Percentiles rank a stretch among this genome's conserved stretches.
phyloP scores from a whole-genome alignment of 1,140 invertebrate genomes.

The Drosophila triauraria region DNA sequence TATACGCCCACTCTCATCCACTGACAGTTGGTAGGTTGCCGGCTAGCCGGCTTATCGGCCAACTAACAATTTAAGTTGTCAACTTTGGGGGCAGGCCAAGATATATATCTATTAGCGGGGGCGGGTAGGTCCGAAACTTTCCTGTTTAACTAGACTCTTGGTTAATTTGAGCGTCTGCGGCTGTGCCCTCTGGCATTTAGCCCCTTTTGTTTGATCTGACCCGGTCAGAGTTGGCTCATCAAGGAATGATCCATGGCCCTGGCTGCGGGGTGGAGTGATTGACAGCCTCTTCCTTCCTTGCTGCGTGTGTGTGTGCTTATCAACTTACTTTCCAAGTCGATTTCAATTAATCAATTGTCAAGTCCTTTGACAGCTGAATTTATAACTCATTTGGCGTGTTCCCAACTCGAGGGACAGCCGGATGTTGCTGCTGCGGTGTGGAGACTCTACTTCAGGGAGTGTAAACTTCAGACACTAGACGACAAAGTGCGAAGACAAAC shows the following conservation, averaged over 20 bases:
- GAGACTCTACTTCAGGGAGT: background rate
- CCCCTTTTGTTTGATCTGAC: conserved; percentile 61
- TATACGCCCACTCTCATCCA: conserved; percentile 56
- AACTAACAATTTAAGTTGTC: conserved; percentile 81
- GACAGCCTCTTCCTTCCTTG: conserved; percentile 38
- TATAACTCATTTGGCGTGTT: conserved; percentile 63
- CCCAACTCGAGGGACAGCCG: conserved; percentile 19
- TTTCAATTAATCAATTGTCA: conserved; percentile 83
- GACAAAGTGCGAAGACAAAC: conserved; percentile 50
- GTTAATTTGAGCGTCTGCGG: conserved; percentile 65
- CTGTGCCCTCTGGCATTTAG: conserved; percentile 14
- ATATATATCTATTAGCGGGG: conserved; percentile 54
- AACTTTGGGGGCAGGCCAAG: conserved; percentile 56
- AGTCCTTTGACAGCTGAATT: conserved; percentile 78
- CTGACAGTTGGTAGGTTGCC: conserved; percentile 14
- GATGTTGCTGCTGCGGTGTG: conserved; percentile 20
- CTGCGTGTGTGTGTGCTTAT: conserved; percentile 50
- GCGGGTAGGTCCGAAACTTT: conserved; percentile 52
- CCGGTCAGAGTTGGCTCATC: conserved; percentile 70
- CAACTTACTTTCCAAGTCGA: conserved; percentile 70
- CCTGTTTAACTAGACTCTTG: conserved; percentile 74
- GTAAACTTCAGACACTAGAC: conserved; percentile 32
- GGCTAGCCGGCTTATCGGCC: conserved; percentile 58
- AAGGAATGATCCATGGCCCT: conserved; percentile 66
- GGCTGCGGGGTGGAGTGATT: conserved; percentile 17